These are phyloP conservation scores for Neodontobutis hainanensis DNA, from an alignment of 2,113 vertebrate genomes.

Conservation along the genomic window DNA sequence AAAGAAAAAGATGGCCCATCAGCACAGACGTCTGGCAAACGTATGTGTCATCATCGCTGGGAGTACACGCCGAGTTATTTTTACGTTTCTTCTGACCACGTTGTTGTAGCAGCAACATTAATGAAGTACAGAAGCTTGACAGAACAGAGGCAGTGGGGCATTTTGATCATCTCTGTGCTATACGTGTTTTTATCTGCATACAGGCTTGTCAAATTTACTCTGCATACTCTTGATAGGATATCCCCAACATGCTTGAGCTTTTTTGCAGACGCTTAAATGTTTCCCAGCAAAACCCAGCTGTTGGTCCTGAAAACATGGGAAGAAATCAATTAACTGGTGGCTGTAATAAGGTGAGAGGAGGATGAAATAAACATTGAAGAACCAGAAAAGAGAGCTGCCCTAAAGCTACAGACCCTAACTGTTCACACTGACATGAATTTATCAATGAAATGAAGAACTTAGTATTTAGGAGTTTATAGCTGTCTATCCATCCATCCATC, in stretches of 20 bases:
- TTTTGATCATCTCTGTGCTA: conserved; percentile 71
- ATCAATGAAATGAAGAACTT: not conserved
- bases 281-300: conserved; percentile 39
- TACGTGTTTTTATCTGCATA: conserved; percentile 33
- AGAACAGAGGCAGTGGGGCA: conserved; percentile 48
- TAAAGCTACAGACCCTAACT: conserved; percentile 25
- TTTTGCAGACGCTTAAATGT: conserved; percentile 48
- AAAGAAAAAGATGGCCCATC: conserved; percentile 47
- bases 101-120: conserved; percentile 48
- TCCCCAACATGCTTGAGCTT: conserved; percentile 38
- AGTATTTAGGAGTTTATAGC: not conserved
- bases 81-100: conserved; percentile 63
- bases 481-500: no score
- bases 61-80: conserved; percentile 55
- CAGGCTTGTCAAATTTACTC: conserved; percentile 45
- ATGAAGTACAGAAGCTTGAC: conserved; percentile 48
- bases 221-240: conserved; percentile 28
- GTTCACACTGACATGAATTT: not conserved
- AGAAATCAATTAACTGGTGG: conserved; percentile 67
- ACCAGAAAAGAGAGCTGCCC: conserved; percentile 22
- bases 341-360: conserved; percentile 63
- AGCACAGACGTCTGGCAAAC: conserved; percentile 45
- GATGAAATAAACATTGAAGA: conserved; percentile 68
- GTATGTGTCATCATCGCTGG: conserved; percentile 63
- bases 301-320: conserved; percentile 48